A percentile compares a stretch with the other conserved stretches of the same genome.
These are phyloP conservation scores for Sicus ferrugineus DNA, from an alignment of 2,888 invertebrate genomes.

Conservation along the genomic window DNA sequence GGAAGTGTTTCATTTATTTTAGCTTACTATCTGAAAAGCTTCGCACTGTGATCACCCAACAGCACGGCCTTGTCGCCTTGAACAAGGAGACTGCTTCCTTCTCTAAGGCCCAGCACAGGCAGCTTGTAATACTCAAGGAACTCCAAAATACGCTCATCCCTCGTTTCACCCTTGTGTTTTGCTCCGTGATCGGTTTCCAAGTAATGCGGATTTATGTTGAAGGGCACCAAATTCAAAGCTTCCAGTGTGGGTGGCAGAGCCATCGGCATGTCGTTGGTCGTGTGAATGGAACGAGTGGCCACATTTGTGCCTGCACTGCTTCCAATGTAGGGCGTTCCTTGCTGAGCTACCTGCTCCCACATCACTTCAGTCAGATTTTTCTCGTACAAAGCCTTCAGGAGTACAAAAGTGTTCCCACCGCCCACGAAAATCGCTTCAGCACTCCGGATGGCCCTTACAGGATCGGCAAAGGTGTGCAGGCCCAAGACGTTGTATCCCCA, in stretches of 20 bases:
- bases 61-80: slow-evolving; percentile 69
- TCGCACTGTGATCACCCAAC: slow-evolving; percentile 72
- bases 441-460: slow-evolving; percentile 67
- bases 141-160: slow-evolving; percentile 76
- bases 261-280: slow-evolving; percentile 91
- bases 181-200: slow-evolving; percentile 69
- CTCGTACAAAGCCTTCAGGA: slow-evolving; percentile 76
- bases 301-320: slow-evolving; percentile 86
- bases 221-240: slow-evolving; percentile 77
- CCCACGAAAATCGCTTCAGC: slow-evolving; percentile 80
- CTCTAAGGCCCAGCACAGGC: slow-evolving; percentile 75
- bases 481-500: slow-evolving; percentile 75
- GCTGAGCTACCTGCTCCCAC: slow-evolving; percentile 69
- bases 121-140: slow-evolving; percentile 71
- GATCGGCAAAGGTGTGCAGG: slow-evolving; percentile 71
- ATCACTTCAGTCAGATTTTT: slow-evolving; percentile 72
- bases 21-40: slow-evolving; percentile 72
- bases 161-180: slow-evolving; percentile 80
- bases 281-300: slow-evolving; percentile 79
- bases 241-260: slow-evolving; percentile 76
- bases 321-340: slow-evolving; percentile 77
- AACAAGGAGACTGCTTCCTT: slow-evolving; percentile 74
- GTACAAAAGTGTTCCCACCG: slow-evolving; percentile 82
- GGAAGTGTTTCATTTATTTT: neutral
- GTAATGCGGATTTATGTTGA: slow-evolving; percentile 88